These are phyloP conservation scores for Propithecus deckenii DNA, from an alignment of 2,797 vertebrate species.

Conservation along the genomic window DNA sequence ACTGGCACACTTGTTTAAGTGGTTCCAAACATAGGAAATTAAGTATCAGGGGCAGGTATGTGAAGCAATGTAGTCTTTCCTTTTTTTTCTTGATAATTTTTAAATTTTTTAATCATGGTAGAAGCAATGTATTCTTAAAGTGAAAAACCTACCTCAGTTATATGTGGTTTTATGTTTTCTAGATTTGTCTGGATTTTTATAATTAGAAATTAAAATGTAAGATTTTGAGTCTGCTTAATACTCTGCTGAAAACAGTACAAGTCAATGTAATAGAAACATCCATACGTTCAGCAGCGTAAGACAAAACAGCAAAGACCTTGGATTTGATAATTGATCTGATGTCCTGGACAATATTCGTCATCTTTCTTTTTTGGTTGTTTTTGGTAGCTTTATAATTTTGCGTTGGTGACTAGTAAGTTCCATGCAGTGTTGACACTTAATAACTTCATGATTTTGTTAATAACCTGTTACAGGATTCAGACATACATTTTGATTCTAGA, in stretches of 20 bases:
- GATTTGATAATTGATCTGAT: background rate
- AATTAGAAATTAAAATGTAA: slow-evolving; percentile 45
- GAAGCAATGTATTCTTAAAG: slow-evolving; percentile 36
- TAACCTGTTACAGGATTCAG: background rate
- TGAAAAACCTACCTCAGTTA: slow-evolving; percentile 55
- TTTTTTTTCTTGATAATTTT: background rate
- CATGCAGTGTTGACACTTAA: background rate
- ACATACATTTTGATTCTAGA: background rate
- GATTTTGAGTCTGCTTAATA: slow-evolving; percentile 5
- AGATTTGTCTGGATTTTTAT: slow-evolving; percentile 44
- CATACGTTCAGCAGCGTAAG: background rate
- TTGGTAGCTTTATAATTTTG: background rate
- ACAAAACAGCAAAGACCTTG: background rate
- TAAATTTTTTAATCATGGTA: slow-evolving; percentile 14
- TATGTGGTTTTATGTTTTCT: slow-evolving; percentile 45
- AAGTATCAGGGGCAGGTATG: background rate
- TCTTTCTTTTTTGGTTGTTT: background rate
- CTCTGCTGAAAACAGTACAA: background rate
- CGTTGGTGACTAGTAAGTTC: background rate
- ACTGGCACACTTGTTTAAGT: background rate
- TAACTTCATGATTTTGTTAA: slow-evolving; percentile 19
- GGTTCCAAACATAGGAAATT: slow-evolving; percentile 34
- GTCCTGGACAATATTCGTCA: background rate
- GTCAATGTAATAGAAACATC: background rate
- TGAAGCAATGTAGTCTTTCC: background rate